These are phyloP conservation scores for Chirona hameri DNA, from an alignment of 2,888 invertebrate species.

Conservation along the genomic window DNA sequence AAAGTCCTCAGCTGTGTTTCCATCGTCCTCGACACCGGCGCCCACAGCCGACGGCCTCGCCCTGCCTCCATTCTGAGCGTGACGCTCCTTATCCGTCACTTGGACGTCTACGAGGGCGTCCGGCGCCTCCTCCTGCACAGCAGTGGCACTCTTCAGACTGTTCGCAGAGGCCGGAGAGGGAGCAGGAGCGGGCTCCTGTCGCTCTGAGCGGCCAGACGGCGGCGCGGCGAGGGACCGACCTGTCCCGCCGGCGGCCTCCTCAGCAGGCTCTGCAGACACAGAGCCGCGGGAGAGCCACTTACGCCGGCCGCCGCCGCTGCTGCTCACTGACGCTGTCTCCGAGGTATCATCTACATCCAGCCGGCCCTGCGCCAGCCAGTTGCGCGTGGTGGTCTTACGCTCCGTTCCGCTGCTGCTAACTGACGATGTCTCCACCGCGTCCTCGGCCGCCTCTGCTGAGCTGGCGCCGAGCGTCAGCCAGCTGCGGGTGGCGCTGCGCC, in stretches of 20 bases:
- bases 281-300: neutral
- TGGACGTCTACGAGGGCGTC: no score
- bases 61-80: no score
- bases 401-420: neutral
- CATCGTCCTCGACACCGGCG: no score
- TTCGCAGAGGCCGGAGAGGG: neutral
- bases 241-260: neutral
- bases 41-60: no score
- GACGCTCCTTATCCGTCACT: no score
- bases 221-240: neutral
- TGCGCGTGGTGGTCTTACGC: neutral
- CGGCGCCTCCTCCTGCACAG: no score
- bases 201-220: neutral
- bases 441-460: no score
- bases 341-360: neutral
- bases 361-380: neutral
- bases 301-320: neutral
- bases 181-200: neutral
- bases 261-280: neutral
- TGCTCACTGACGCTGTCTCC: neutral
- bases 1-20: no score
- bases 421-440: neutral
- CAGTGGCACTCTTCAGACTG: no score
- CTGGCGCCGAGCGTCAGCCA: no score
- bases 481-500: neutral